Percentiles rank a stretch among this genome's conserved stretches.
These are phyloP conservation scores for Gyrodactylus bullatarudis DNA, from an alignment of 1,140 invertebrate genomes.

Conservation along the genomic window DNA sequence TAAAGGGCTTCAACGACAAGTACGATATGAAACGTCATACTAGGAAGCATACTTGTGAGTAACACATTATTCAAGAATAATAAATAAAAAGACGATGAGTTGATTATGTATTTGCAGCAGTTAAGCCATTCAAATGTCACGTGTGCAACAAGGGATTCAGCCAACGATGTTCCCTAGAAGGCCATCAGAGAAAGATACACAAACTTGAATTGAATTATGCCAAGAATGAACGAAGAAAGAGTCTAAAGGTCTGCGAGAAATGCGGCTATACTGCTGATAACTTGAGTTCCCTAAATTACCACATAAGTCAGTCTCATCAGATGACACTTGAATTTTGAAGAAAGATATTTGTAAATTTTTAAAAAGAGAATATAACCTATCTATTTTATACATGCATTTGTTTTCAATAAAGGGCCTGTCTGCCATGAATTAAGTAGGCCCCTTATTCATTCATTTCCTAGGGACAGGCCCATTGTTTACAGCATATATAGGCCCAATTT, in stretches of 20 bases:
- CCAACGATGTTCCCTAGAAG: conserved; percentile 73
- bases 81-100: too few species aligned
- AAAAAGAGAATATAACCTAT: too few species aligned
- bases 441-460: too few species aligned
- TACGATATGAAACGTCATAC: conserved; percentile 96
- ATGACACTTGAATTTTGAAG: too few species aligned
- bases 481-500: too few species aligned
- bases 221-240: conserved; percentile 70
- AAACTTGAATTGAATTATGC: conserved; percentile 73
- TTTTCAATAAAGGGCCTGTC: too few species aligned
- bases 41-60: conserved; percentile 63
- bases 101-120: conserved; percentile 27
- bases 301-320: neutral
- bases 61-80: too few species aligned
- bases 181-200: conserved; percentile 76
- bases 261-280: conserved; percentile 58
- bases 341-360: too few species aligned
- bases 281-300: neutral
- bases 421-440: too few species aligned
- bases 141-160: conserved; percentile 78
- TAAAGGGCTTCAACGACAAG: conserved; percentile 97
- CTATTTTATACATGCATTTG: too few species aligned
- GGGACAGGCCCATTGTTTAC: too few species aligned
- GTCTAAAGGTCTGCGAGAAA: conserved; percentile 72
- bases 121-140: conserved; percentile 78